These are phyloP conservation scores for Adela reaumurella DNA, from an alignment of 2,888 invertebrate genomes.

Conservation along the genomic window DNA sequence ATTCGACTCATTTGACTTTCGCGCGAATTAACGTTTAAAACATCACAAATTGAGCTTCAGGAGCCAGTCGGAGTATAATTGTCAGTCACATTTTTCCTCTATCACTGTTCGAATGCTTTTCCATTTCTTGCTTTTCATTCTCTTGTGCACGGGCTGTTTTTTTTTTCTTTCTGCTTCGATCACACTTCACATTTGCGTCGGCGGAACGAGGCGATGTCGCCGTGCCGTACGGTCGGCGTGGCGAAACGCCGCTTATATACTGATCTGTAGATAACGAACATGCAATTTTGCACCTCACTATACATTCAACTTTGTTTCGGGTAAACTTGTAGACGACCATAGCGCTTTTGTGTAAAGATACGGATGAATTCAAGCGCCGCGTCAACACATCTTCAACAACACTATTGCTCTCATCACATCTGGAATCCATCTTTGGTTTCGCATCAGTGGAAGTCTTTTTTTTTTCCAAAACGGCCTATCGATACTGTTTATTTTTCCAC, in stretches of 20 bases:
- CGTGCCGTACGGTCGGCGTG: too few species aligned
- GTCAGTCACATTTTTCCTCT: constrained; percentile 36
- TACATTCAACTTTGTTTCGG: too few species aligned
- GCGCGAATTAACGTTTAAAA: too few species aligned
- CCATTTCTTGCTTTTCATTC: constrained; percentile 50
- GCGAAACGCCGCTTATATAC: too few species aligned
- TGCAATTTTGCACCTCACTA: too few species aligned
- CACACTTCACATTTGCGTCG: constrained; percentile 42
- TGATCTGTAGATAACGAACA: too few species aligned
- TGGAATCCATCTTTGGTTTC: not conserved
- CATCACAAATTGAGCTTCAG: not conserved
- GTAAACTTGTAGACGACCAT: too few species aligned
- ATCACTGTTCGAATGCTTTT: constrained; percentile 49
- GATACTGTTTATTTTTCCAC: constrained; percentile 37
- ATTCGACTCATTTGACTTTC: not conserved
- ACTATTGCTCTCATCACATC: too few species aligned
- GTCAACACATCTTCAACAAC: too few species aligned
- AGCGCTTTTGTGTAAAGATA: too few species aligned
- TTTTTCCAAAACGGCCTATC: constrained; percentile 59
- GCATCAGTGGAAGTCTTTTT: constrained; percentile 14
- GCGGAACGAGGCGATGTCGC: too few species aligned
- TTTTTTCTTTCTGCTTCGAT: constrained; percentile 41
- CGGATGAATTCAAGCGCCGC: too few species aligned
- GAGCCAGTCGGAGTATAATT: constrained; percentile 26
- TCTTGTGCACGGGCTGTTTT: constrained; percentile 51